Base-by-base conservation (phyloP, 92 coral and sea anemone genomes). In the Porites divaricata region DNA sequence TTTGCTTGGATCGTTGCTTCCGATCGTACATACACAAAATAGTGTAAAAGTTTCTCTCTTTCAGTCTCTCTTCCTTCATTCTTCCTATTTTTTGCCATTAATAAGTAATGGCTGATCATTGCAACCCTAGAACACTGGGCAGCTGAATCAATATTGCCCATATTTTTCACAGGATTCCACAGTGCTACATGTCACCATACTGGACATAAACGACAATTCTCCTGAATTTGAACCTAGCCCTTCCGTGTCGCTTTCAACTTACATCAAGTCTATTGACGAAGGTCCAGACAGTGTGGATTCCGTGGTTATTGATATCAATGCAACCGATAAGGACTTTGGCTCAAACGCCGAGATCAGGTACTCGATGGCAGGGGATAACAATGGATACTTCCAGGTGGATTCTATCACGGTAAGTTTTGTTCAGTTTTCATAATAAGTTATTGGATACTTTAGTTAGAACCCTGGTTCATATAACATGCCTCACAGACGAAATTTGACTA, bases 311-410 rank as follows among this genome's bases (percentile, higher is more conserved):
- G 88, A 88, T 66, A 57, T 96, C 25, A 94, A 96, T 70, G 98
- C 99, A n/a, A 93, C 99, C 7, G 99, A 96, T 52, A 82, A 73
- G 65, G 99, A 96, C 78, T 72, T 28, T n/a, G 97, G 94, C 0
- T 21, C 23, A n/a, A 96, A 96, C 72, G 92, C 91, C 35, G 79
- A 72, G 50, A 95, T 96, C 28, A 62, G 70, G 22, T 94, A 92
- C 70, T 81, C 93, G 20, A 12, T 94, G 58, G 56, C 95, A 51
- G 98, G 95, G 50, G 95, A 94, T 77, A 79, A 87, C 9, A 83
- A 87, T 62, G 89, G 80, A 20, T 90, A 83, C 77, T 94, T 94
- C 72, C 65, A 67, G 16, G 51, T 94, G 22, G 73, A 94, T 52
- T 67, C 89, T 8, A 7, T 17, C 11, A 89, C 98, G 92, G 98